Evolutionary conservation across 2,797 vertebrate species (phyloP).

Genomic region (Halcyon chelicuti): DNA sequence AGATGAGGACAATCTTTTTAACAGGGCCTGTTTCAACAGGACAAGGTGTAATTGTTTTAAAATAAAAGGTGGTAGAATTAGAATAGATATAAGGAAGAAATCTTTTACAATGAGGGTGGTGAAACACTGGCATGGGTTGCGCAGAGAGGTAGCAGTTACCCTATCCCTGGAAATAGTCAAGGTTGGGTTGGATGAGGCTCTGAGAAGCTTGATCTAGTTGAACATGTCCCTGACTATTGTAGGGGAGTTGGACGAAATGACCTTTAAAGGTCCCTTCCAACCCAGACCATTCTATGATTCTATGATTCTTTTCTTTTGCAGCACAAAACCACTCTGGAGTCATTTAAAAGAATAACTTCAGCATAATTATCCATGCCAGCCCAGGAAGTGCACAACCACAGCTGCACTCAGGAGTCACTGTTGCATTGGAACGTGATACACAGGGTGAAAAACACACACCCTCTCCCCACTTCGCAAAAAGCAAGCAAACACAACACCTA

Average conservation of each 20-base stretch:
- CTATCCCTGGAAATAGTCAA: neutral
- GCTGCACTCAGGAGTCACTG: neutral
- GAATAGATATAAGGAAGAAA: neutral
- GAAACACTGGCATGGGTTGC: neutral
- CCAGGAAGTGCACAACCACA: neutral
- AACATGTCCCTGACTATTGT: neutral
- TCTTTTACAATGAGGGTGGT: neutral
- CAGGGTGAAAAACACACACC: neutral
- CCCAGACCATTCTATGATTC: neutral
- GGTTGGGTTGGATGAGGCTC: neutral
- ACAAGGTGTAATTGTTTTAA: neutral
- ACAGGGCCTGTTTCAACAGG: neutral
- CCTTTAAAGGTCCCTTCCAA: neutral
- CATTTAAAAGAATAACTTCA: neutral
- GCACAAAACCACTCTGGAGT: neutral
- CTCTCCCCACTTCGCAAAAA: neutral
- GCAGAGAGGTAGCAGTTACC: neutral
- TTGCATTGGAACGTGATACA: rapidly evolving
- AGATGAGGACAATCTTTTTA: neutral
- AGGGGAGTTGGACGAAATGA: neutral
- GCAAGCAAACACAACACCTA: neutral
- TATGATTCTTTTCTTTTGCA: neutral
- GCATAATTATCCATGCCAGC: neutral
- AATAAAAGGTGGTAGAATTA: neutral
- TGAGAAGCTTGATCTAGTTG: neutral